phyloP scores from a whole-genome alignment of 2,113 vertebrate genomes.

The Prinia subflava region DNA sequence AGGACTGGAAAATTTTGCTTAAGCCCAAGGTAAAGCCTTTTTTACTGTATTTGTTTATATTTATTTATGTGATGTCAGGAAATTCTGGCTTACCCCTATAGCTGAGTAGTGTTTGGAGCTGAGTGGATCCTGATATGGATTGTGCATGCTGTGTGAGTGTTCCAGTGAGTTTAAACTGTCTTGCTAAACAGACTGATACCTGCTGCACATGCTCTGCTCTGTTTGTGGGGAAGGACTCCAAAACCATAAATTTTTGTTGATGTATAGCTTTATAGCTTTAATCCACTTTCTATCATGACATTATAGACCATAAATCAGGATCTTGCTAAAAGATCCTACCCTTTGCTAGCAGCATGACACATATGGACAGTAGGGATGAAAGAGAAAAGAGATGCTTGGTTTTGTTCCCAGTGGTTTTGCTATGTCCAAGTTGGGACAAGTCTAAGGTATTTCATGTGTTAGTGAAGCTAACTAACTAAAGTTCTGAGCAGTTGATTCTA shows the following conservation, averaged over 20 bases:
- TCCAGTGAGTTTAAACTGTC: background rate
- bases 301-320: background rate
- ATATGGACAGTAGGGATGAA: background rate
- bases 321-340: background rate
- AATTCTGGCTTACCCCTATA: background rate
- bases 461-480: background rate
- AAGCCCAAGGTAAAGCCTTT: background rate
- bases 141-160: background rate
- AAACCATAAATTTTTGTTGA: rapidly evolving
- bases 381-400: background rate
- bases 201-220: background rate
- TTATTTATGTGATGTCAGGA: background rate
- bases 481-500: background rate
- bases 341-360: background rate
- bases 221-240: background rate
- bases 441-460: background rate
- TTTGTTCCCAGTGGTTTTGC: background rate
- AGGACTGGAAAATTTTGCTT: background rate
- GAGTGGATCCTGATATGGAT: background rate
- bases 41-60: background rate
- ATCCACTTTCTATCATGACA: background rate
- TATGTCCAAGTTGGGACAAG: background rate
- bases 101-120: background rate
- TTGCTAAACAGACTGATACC: background rate
- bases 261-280: background rate